A percentile compares a stretch with the other conserved stretches of the same genome.
Evolutionary conservation across 2,113 vertebrate genomes (phyloP).

Genomic region (Petrocephalus zakoni): DNA sequence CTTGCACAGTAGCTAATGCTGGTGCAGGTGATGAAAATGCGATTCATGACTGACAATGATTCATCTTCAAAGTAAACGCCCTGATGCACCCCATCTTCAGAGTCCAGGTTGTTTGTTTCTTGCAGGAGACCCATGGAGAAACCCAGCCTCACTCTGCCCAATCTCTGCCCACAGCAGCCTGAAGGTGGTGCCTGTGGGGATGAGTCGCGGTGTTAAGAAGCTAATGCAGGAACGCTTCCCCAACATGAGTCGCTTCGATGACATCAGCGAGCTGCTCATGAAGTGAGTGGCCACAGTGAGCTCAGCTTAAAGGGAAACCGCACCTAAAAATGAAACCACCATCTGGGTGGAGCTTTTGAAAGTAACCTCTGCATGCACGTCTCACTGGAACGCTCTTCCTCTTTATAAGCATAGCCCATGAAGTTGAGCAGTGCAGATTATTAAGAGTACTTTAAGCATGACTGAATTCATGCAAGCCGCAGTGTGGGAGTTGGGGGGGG

Average conservation of each 20-base stretch:
- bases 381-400: neutral
- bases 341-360: neutral
- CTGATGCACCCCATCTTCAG: conserved; percentile 48
- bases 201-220: conserved; percentile 86
- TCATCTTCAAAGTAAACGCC: conserved; percentile 70
- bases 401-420: neutral
- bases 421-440: neutral
- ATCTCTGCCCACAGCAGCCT: conserved; percentile 65
- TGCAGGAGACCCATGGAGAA: neutral
- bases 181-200: conserved; percentile 85
- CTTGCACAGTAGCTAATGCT: neutral
- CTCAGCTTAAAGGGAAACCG: neutral
- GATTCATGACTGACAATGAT: conserved; percentile 62
- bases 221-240: conserved; percentile 87
- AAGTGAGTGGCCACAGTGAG: conserved; percentile 58
- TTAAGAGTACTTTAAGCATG: neutral
- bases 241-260: conserved; percentile 84
- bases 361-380: neutral
- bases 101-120: neutral
- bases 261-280: conserved; percentile 86
- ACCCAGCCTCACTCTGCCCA: too few relatives aligned
- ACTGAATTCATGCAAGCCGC: neutral
- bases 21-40: conserved; percentile 56
- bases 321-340: neutral
- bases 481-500: too few relatives aligned